Evolutionary conservation across 2,797 vertebrate genomes (phyloP).

Genomic region (Acipenser ruthenus): DNA sequence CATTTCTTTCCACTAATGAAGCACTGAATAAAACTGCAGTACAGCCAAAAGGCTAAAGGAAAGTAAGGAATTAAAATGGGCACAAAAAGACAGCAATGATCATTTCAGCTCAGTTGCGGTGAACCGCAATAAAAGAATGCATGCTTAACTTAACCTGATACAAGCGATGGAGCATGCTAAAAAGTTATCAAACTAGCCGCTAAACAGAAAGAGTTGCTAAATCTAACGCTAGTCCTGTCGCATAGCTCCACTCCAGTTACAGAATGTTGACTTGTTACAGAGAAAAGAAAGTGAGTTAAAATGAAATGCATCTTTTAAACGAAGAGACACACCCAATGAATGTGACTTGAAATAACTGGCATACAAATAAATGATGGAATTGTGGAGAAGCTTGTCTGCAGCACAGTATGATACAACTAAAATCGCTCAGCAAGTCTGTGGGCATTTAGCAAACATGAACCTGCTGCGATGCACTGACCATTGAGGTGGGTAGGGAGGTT

Average conservation of each 20-base stretch:
- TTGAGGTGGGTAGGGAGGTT: constrained; percentile 12
- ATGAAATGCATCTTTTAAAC: neutral
- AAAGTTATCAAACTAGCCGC: neutral
- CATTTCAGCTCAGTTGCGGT: constrained; percentile 14
- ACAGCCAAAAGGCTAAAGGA: neutral
- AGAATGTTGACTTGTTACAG: neutral
- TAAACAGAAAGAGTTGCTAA: neutral
- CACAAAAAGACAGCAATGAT: constrained; percentile 5
- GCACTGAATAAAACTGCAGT: neutral
- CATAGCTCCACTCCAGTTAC: neutral
- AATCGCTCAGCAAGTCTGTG: constrained; percentile 56
- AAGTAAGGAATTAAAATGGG: constrained; percentile 1
- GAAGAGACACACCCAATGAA: constrained; percentile 3
- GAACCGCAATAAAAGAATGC: constrained; percentile 35
- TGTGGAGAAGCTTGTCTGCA: constrained; percentile 54
- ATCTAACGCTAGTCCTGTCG: constrained; percentile 1
- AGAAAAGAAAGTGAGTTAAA: constrained; percentile 2
- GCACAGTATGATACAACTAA: constrained; percentile 50
- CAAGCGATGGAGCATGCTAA: constrained; percentile 59
- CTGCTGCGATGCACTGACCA: constrained; percentile 59
- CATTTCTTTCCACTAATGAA: neutral
- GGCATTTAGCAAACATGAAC: constrained; percentile 54
- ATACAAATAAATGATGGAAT: constrained; percentile 10
- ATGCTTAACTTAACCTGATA: constrained; percentile 41
- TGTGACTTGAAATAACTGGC: neutral